Percentiles rank a stretch among this genome's conserved stretches.
Conservation (phyloP, 2,113 vertebrate species). For the Lepus timidus region DNA sequence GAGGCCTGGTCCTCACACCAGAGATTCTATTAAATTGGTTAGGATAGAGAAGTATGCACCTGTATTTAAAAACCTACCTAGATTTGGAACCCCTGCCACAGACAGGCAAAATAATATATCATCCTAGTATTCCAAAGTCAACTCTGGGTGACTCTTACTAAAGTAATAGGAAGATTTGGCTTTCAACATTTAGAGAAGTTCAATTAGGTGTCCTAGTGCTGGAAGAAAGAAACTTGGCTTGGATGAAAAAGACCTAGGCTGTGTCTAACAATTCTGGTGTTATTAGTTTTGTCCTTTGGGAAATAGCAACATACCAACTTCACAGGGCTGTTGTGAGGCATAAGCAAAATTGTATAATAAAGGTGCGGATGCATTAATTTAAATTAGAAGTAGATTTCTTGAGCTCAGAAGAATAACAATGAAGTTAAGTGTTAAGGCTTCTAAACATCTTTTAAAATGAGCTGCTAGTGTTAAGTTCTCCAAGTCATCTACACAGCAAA, state of each 20-base stretch:
- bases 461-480: not conserved
- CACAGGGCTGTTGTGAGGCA: not conserved
- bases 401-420: not conserved
- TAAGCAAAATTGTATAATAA: not conserved
- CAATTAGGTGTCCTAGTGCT: not conserved
- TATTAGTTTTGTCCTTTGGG: constrained; percentile 2
- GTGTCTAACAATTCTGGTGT: not conserved
- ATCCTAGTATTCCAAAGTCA: not conserved
- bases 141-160: not conserved
- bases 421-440: not conserved
- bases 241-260: not conserved
- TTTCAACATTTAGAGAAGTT: not conserved
- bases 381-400: constrained; percentile 35
- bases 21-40: not conserved
- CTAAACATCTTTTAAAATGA: constrained; percentile 12
- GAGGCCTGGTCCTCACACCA: not conserved
- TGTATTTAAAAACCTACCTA: not conserved
- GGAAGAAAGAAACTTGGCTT: not conserved
- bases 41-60: not conserved
- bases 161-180: not conserved
- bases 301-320: not conserved
- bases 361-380: not conserved
- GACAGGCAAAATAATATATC: not conserved
- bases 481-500: not conserved
- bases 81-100: not conserved